Base-by-base conservation (phyloP, 2,888 invertebrate species). In the Kryphioiulus occultus region DNA sequence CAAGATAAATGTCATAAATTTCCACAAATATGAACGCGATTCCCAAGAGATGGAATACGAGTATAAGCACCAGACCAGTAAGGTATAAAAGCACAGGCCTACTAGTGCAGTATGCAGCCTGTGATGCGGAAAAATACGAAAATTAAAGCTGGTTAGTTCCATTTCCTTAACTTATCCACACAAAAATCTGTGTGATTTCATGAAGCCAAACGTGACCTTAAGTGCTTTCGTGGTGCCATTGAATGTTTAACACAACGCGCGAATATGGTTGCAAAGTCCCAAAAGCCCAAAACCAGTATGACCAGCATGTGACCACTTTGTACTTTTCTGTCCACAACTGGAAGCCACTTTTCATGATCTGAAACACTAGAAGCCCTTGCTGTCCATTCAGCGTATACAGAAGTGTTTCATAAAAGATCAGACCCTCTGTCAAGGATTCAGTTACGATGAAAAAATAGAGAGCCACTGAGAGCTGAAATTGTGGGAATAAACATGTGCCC, bases 391-490 rank as follows among this genome's bases (percentile, higher is more conserved):
- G n/a, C n/a, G 7, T 59, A 59, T 68, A 68, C 68, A 68, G n/a
- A 68, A 26, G 10, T 68, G 10, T 68, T 22, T 68, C 26, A 68
- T 26, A 68, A 68, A 68, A 68, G 26, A 68, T 68, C 22, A 68
- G 68, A 68, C 68, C 68, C 26, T 68, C 68, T 68, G 68, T 68
- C 68, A 68, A 68, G 68, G 22, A 26, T 68, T 68, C 26, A 22
- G 26, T 68, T 68, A 68, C 68, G 9, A 26, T 0, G 26, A 26
- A 15, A 26, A 47, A 68, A 9, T n/a, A 68, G 22, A 15, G 5
- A 68, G 26, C 68, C 68, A 68, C n/a, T n/a, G n/a, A 26, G 68
- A 59, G 59, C 5, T 59, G 59, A 59, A 59, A 59, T 59, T 59
- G 59, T 59, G 68, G 68, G 68, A 68, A 68, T 68, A 26, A 10